Conservation (phyloP, 2,888 invertebrate species). For the Timandra comae region DNA sequence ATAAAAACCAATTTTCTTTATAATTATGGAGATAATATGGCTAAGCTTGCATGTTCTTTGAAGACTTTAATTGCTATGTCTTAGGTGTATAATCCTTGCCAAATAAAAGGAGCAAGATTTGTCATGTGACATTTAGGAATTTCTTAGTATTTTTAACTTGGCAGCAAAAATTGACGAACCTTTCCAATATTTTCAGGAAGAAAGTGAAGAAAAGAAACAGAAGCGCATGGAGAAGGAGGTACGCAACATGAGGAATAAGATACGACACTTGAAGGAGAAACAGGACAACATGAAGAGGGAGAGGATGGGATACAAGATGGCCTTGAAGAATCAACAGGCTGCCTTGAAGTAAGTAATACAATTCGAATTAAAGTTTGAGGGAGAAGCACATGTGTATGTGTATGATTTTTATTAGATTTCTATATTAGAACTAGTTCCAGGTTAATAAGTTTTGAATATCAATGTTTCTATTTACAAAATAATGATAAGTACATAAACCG, state of each 20-base stretch:
- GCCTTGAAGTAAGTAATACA: constrained; percentile 82
- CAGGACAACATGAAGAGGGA: constrained; percentile 89
- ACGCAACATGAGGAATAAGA: constrained; percentile 81
- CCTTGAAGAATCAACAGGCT: constrained; percentile 88
- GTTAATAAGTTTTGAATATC: no score
- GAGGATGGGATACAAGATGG: constrained; percentile 84
- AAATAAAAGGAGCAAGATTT: no score
- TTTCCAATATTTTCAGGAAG: constrained; percentile 48
- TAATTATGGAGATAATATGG: no score
- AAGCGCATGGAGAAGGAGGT: constrained; percentile 79
- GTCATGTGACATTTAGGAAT: no score
- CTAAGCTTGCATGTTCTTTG: no score
- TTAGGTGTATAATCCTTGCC: no score
- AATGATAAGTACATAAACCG: no score
- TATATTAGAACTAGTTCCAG: no score
- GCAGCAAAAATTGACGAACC: background rate
- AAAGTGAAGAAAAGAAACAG: constrained; percentile 78
- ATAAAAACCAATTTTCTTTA: background rate
- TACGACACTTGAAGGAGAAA: constrained; percentile 80
- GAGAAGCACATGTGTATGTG: no score
- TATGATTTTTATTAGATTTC: no score
- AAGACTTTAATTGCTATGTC: no score
- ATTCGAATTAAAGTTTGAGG: constrained; percentile 7
- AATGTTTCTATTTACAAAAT: no score
- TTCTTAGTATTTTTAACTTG: background rate